Evolutionary conservation across 2,797 vertebrate species (phyloP).

Genomic region (Synanceia verrucosa): DNA sequence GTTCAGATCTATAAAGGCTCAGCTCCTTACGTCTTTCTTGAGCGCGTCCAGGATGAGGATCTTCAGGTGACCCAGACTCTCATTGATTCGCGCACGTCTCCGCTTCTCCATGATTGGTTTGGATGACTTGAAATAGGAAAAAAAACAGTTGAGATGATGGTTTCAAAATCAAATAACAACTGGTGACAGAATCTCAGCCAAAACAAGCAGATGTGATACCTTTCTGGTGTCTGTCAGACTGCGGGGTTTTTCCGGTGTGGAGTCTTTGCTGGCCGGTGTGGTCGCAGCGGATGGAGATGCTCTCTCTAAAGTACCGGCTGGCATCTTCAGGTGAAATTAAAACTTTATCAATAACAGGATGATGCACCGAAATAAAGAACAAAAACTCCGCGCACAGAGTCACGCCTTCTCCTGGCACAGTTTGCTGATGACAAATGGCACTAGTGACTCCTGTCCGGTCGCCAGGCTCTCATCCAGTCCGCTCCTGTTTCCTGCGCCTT

Average conservation of each 20-base stretch:
- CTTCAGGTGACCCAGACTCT: conserved; percentile 91
- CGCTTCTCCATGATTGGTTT: conserved; percentile 94
- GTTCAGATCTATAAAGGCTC: background rate
- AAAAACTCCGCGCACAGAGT: background rate
- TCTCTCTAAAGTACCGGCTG: conserved; percentile 88
- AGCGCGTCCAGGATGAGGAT: conserved; percentile 91
- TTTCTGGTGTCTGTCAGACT: conserved; percentile 88
- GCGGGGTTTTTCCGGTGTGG: conserved; percentile 86
- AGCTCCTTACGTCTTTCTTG: conserved; percentile 89
- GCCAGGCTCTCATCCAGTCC: conserved; percentile 15
- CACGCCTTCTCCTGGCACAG: conserved; percentile 30
- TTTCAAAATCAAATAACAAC: background rate
- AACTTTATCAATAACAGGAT: too few species aligned
- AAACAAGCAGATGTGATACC: conserved; percentile 68
- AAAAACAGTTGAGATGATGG: background rate
- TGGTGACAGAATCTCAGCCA: background rate
- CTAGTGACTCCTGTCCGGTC: background rate
- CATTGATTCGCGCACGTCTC: conserved; percentile 89
- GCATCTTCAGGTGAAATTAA: conserved; percentile 79
- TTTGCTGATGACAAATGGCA: conserved; percentile 23
- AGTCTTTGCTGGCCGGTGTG: conserved; percentile 82
- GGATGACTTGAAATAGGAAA: conserved; percentile 80
- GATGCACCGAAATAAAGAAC: background rate
- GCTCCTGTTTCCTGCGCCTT: conserved; percentile 21
- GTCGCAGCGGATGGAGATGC: conserved; percentile 86